Evolutionary conservation across 2,888 invertebrate species (phyloP).

Genomic region (Vandiemenella viatica): DNA sequence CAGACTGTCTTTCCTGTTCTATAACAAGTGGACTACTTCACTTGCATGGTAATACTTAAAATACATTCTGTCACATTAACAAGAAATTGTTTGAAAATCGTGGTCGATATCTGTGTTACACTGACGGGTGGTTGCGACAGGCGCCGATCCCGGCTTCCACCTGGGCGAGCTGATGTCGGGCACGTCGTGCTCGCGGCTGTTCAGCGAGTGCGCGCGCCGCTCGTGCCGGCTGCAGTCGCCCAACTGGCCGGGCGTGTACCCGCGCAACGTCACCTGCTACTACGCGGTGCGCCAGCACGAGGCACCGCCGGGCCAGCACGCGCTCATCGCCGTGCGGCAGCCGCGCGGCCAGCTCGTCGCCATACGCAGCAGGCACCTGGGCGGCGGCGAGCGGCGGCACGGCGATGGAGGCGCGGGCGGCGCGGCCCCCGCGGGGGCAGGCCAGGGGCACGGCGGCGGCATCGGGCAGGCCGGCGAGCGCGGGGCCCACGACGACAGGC

Average conservation of each 20-base stretch:
- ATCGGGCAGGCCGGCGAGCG: constrained; percentile 35
- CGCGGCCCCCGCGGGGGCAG: not conserved
- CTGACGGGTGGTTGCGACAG: too few relatives aligned
- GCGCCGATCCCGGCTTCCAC: constrained; percentile 56
- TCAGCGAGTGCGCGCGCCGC: constrained; percentile 82
- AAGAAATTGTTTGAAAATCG: too few relatives aligned
- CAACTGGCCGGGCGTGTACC: constrained; percentile 85
- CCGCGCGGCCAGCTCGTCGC: constrained; percentile 73
- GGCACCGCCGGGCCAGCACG: constrained; percentile 70
- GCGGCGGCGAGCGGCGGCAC: too few relatives aligned
- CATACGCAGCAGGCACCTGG: constrained; percentile 44
- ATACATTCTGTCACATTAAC: too few relatives aligned
- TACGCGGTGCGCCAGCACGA: constrained; percentile 76
- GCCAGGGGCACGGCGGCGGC: constrained; percentile 18
- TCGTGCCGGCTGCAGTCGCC: constrained; percentile 78
- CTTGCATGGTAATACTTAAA: too few relatives aligned
- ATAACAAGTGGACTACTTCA: too few relatives aligned
- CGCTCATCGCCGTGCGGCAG: constrained; percentile 71
- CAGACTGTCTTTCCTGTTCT: too few relatives aligned
- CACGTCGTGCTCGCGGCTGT: constrained; percentile 82
- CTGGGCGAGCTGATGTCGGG: constrained; percentile 79
- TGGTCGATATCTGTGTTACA: too few relatives aligned
- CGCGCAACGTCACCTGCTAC: constrained; percentile 85
- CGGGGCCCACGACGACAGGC: too few relatives aligned
- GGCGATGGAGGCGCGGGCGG: not conserved